These are phyloP conservation scores for Cheilosia impressa DNA, from an alignment of 2,888 invertebrate genomes.

Conservation along the genomic window DNA sequence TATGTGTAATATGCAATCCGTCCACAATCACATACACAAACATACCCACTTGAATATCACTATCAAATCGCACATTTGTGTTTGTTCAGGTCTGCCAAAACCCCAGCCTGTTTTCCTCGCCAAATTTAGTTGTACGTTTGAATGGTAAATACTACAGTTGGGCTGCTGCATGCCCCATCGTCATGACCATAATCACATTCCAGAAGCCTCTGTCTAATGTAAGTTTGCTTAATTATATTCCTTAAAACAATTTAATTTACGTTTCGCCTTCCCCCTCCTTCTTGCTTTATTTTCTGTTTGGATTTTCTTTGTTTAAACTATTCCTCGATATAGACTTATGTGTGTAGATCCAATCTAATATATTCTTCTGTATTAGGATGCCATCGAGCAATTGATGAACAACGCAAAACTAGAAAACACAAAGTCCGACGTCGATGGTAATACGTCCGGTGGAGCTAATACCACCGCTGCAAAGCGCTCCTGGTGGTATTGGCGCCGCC, in stretches of 20 bases:
- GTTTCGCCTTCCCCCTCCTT: neutral
- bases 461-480: constrained; percentile 83
- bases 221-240: constrained; percentile 78
- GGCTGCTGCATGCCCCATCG: constrained; percentile 94
- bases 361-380: constrained; percentile 78
- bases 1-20: neutral
- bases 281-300: constrained; percentile 11
- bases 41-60: constrained; percentile 83
- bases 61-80: constrained; percentile 84
- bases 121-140: constrained; percentile 93
- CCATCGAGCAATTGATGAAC: constrained; percentile 81
- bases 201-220: constrained; percentile 92
- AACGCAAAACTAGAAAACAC: constrained; percentile 77
- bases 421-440: constrained; percentile 75
- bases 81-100: constrained; percentile 86
- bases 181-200: constrained; percentile 94
- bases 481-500: constrained; percentile 89
- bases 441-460: constrained; percentile 74
- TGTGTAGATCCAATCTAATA: neutral
- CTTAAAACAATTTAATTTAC: constrained; percentile 9
- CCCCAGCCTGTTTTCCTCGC: constrained; percentile 90
- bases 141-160: constrained; percentile 95
- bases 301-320: constrained; percentile 2
- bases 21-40: constrained; percentile 56
- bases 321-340: neutral